These are phyloP conservation scores for Streblospio benedicti DNA, from an alignment of 1,140 invertebrate genomes.

Conservation along the genomic window DNA sequence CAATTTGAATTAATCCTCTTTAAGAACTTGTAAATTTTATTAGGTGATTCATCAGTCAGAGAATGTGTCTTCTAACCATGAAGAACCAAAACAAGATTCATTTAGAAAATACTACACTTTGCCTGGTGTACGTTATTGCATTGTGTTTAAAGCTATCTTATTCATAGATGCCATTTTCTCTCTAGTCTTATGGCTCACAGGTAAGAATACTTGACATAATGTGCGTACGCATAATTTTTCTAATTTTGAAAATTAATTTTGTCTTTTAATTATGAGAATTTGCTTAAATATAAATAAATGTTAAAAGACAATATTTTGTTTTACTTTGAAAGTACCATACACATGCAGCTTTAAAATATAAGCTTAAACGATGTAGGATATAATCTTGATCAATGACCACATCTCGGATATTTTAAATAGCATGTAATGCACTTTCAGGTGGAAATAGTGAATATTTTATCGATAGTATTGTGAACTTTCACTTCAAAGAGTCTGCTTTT, in stretches of 20 bases:
- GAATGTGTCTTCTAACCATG: no score
- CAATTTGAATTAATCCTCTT: no score
- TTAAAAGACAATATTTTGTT: no score
- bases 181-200: conserved; percentile 30
- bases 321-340: background rate
- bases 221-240: background rate
- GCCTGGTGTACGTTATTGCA: conserved; percentile 27
- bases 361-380: background rate
- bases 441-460: conserved; percentile 36
- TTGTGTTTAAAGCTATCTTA: conserved; percentile 22
- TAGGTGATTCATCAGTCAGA: no score
- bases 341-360: conserved; percentile 1
- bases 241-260: background rate
- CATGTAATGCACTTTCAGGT: conserved; percentile 19
- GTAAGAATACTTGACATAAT: conserved; percentile 19
- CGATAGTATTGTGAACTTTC: conserved; percentile 33
- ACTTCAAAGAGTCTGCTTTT: conserved; percentile 36
- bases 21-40: no score
- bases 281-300: background rate
- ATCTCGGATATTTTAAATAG: background rate
- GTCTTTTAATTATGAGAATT: background rate
- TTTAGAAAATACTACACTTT: conserved; percentile 28
- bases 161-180: conserved; percentile 28
- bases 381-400: background rate
- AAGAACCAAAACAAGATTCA: no score